Conservation (phyloP, 2,888 invertebrate genomes). For the Craniophora ligustri region DNA sequence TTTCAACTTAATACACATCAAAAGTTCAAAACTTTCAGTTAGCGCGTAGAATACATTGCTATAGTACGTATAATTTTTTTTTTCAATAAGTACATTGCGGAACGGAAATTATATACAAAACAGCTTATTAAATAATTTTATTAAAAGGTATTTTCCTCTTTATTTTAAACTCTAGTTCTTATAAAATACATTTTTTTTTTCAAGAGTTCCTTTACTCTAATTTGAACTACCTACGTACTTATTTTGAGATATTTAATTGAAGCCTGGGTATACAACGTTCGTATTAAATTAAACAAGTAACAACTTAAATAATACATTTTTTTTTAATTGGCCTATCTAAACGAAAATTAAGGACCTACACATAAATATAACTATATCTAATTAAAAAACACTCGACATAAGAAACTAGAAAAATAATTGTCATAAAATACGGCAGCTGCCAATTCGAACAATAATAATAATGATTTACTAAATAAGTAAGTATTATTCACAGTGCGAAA, state of each 20-base stretch:
- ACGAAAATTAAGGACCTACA: constrained; percentile 13
- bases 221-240: no score
- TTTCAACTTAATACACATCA: no score
- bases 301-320: constrained; percentile 11
- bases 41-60: no score
- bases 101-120: no score
- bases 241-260: constrained; percentile 7
- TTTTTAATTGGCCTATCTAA: constrained; percentile 35
- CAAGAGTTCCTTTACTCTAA: constrained; percentile 8
- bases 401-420: constrained; percentile 3
- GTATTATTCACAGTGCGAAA: constrained; percentile 12
- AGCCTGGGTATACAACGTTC: constrained; percentile 12
- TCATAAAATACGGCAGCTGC: not conserved
- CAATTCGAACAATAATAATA: not conserved
- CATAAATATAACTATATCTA: constrained; percentile 16
- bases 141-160: not conserved
- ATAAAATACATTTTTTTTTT: constrained; percentile 9
- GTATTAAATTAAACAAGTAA: constrained; percentile 28
- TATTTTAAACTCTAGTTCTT: not conserved
- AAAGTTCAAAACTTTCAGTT: no score
- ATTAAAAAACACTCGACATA: constrained; percentile 4
- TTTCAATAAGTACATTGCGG: no score
- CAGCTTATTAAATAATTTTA: constrained; percentile 13
- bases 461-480: constrained; percentile 3
- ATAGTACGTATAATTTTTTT: no score